Conservation (phyloP, 1,140 invertebrate genomes). For the Drosophila triauraria region DNA sequence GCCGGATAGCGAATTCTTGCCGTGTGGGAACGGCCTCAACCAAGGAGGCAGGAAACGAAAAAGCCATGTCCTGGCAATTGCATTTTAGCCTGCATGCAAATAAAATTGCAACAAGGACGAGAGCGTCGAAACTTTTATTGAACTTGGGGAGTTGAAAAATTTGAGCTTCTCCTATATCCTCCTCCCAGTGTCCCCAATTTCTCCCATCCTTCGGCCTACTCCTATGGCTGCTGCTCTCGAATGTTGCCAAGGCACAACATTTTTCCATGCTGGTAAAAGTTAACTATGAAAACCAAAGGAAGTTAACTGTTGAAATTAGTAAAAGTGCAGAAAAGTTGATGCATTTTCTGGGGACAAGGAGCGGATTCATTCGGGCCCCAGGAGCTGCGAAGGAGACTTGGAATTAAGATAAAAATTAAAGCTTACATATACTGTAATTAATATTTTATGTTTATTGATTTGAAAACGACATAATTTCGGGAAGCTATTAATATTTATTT, state of each 20-base stretch:
- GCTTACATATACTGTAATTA: no score
- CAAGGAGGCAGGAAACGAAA: conserved; percentile 31
- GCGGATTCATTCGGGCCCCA: conserved; percentile 22
- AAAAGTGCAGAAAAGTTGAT: conserved; percentile 84
- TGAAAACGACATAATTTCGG: background rate
- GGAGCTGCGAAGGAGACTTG: background rate
- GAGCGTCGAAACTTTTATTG: conserved; percentile 79
- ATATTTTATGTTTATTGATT: background rate
- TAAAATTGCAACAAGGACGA: conserved; percentile 72
- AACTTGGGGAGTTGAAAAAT: conserved; percentile 73
- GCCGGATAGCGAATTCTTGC: conserved; percentile 40
- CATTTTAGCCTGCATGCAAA: conserved; percentile 78
- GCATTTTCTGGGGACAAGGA: conserved; percentile 64
- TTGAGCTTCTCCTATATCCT: conserved; percentile 12
- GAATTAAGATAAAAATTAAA: background rate
- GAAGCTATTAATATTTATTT: background rate
- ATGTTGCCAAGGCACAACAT: conserved; percentile 77
- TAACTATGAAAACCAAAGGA: conserved; percentile 85
- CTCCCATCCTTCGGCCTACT: background rate
- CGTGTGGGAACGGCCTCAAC: conserved; percentile 23
- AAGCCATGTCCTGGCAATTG: conserved; percentile 65
- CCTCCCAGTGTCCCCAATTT: background rate
- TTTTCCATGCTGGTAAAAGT: conserved; percentile 83
- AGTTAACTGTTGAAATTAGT: conserved; percentile 84
- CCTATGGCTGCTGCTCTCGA: conserved; percentile 28